These are phyloP conservation scores for Cyprinodon diabolis DNA, from an alignment of 2,797 vertebrate genomes.

Conservation along the genomic window DNA sequence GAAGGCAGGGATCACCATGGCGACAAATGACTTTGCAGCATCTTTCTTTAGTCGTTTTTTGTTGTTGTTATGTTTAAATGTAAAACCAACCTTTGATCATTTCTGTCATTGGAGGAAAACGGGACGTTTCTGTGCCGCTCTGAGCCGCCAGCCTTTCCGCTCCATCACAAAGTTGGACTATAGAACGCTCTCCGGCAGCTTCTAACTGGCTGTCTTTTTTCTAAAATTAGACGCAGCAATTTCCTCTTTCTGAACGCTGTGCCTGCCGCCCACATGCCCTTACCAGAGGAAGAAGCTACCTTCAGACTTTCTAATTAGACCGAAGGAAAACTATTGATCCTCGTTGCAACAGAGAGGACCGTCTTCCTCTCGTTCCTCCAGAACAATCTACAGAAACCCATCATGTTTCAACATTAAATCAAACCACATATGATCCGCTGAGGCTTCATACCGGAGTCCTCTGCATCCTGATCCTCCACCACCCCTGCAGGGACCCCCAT, in stretches of 20 bases:
- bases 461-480: slow-evolving; percentile 93
- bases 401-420: neutral
- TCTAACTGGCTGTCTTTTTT: slow-evolving; percentile 42
- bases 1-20: neutral
- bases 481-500: slow-evolving; percentile 91
- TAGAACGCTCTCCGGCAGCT: slow-evolving; percentile 71
- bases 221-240: slow-evolving; percentile 84
- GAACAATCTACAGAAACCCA: neutral
- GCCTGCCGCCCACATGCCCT: slow-evolving; percentile 77
- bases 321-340: slow-evolving; percentile 71
- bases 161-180: slow-evolving; percentile 65
- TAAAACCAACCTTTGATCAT: no score
- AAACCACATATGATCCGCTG: neutral
- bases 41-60: neutral
- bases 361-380: slow-evolving; percentile 15
- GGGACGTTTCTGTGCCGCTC: slow-evolving; percentile 20
- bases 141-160: slow-evolving; percentile 36
- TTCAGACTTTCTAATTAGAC: slow-evolving; percentile 82
- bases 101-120: no score
- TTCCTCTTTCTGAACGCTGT: slow-evolving; percentile 78
- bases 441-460: slow-evolving; percentile 90
- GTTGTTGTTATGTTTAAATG: neutral
- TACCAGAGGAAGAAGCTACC: slow-evolving; percentile 77
- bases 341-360: slow-evolving; percentile 59
- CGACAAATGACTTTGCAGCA: neutral